A percentile compares a stretch with the other conserved stretches of the same genome.
Conservation (phyloP, 2,113 vertebrate genomes). For the Cathartes aura region DNA sequence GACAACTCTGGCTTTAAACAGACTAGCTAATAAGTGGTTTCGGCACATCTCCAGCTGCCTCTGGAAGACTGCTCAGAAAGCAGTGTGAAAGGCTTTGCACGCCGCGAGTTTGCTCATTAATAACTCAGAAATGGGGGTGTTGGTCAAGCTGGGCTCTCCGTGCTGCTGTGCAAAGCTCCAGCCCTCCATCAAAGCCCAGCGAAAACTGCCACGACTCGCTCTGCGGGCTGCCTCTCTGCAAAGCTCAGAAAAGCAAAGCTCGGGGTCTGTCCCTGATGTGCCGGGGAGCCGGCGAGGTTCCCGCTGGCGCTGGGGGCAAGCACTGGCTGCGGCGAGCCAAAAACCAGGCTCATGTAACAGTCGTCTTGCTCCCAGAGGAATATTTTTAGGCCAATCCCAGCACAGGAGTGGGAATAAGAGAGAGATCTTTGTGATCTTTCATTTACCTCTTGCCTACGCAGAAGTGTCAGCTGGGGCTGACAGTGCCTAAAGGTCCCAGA, state of each 20-base stretch:
- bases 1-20: background rate
- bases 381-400: background rate
- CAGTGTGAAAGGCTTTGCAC: background rate
- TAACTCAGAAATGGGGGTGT: background rate
- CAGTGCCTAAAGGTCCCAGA: background rate
- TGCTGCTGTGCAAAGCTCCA: background rate
- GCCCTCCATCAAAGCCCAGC: background rate
- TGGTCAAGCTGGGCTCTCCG: background rate
- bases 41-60: background rate
- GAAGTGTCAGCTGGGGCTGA: background rate
- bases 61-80: background rate
- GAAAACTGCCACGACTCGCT: accelerated
- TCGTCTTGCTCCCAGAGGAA: background rate
- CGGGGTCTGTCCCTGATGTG: accelerated
- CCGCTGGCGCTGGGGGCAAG: background rate
- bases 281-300: accelerated
- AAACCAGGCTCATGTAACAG: background rate
- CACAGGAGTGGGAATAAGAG: background rate
- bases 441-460: background rate
- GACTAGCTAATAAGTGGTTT: background rate
- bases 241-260: background rate
- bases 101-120: background rate
- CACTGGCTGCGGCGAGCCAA: background rate
- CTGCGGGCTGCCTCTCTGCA: background rate
- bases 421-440: background rate